Base-by-base conservation (phyloP, 2,113 vertebrate species). In the Acrocephalus arundinaceus region DNA sequence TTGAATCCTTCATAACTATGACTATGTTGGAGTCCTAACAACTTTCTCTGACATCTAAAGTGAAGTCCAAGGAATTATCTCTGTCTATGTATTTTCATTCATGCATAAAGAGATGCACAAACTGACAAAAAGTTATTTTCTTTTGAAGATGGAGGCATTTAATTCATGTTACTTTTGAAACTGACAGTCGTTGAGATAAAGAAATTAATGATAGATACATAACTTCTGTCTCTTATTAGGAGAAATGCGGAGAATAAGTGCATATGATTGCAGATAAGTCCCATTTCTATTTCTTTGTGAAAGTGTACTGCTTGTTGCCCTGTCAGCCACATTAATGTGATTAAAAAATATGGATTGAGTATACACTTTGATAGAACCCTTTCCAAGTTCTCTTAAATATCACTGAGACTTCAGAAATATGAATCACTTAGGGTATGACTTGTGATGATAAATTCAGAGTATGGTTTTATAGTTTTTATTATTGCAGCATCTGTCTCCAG, bases 371-470 rank as follows among this genome's bases (percentile, higher is more conserved):
- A 45, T 21, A 91, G 35, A 66, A 77, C 52, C 58, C 22, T 86
- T 95, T 72, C 48, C 57, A 88, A 82, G 2, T 86, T 92, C 45
- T 93, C 33, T 81, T 75, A 93, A 93, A 72, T 95, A 71, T 52
- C 27, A 58, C 28, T 68, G 28, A 91, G 28, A 86, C 79, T 85
- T 74, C 73, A 89, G 85, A 93, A 90, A 87, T 68, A 85, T 71
- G 23, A 58, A 93, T 91, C 58, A 85, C 48, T 76, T 65, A 51
- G 48, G 31, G 28, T 95, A 74, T 72, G 54, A 86, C 55, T 89
- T 93, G 13, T 54, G 37, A 62, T 85, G 75, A 86, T 89, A 84
- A 96, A 96, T 71, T 70, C 94, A 90, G 58, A 57, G 35, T 48
- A 51, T 48, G 35, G 15, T 63, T 92, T 84, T 62, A 82, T 77